A percentile compares a stretch with the other conserved stretches of the same genome.
Evolutionary conservation across 2,888 invertebrate genomes (phyloP).

Genomic region (Drosophila stalkeri): DNA sequence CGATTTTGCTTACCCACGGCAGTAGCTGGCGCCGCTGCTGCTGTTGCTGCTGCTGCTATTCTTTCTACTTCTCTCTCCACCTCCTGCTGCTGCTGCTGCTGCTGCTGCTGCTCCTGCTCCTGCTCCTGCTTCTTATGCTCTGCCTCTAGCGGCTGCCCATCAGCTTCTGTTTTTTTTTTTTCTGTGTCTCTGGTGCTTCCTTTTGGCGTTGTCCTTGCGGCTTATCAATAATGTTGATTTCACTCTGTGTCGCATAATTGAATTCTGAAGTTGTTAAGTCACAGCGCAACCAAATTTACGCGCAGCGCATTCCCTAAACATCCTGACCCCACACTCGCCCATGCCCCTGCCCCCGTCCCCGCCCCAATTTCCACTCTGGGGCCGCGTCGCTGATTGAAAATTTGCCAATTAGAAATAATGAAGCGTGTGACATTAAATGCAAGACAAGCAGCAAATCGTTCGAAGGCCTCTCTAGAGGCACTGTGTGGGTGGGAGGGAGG

Average conservation of each 20-base stretch:
- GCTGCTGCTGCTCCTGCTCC: not conserved
- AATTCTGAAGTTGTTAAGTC: constrained; percentile 82
- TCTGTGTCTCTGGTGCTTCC: constrained; percentile 16
- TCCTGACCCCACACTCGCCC: not conserved
- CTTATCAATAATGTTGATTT: constrained; percentile 82
- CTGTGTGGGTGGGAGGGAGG: not conserved
- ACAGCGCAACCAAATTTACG: constrained; percentile 74
- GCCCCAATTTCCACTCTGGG: constrained; percentile 18
- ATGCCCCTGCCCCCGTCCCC: not conserved
- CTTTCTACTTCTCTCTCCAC: not conserved
- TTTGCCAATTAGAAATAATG: constrained; percentile 81
- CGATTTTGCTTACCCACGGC: constrained; percentile 25
- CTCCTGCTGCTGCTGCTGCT: not conserved
- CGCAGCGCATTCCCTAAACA: constrained; percentile 60
- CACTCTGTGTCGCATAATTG: constrained; percentile 81
- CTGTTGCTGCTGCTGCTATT: not conserved
- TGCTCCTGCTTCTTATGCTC: constrained; percentile 15
- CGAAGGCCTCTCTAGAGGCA: constrained; percentile 45
- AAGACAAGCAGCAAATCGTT: constrained; percentile 77
- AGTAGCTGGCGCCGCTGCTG: not conserved
- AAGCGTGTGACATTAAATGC: constrained; percentile 81
- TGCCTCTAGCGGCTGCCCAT: constrained; percentile 16
- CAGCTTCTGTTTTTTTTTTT: constrained; percentile 13
- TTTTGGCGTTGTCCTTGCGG: constrained; percentile 78
- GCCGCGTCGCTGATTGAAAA: constrained; percentile 72